These are phyloP conservation scores for Scaptomyza polygonia DNA, from an alignment of 2,888 invertebrate genomes.

Conservation along the genomic window DNA sequence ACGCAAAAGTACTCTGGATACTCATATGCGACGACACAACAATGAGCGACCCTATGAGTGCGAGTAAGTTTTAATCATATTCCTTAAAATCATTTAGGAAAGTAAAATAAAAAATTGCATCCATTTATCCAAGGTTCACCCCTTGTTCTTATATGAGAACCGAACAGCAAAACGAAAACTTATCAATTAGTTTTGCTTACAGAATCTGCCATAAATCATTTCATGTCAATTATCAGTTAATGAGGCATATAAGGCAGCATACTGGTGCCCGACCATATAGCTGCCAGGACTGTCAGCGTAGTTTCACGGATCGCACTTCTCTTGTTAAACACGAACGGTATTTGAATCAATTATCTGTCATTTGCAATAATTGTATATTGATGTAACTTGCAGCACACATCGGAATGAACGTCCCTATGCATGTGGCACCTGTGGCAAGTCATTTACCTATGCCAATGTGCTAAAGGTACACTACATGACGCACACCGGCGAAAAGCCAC, in stretches of 20 bases:
- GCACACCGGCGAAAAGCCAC: conserved; percentile 84
- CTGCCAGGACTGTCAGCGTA: conserved; percentile 82
- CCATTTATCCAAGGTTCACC: too few species aligned
- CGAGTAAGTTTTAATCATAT: conserved; percentile 75
- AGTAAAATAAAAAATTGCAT: too few species aligned
- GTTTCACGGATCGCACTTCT: conserved; percentile 83
- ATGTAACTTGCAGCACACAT: conserved; percentile 72
- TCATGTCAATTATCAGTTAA: conserved; percentile 83
- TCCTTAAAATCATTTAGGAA: too few species aligned
- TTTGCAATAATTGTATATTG: not conserved
- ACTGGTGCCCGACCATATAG: conserved; percentile 83
- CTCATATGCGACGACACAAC: conserved; percentile 83
- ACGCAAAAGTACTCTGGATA: conserved; percentile 81
- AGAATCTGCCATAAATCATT: conserved; percentile 83
- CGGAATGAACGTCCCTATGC: conserved; percentile 83
- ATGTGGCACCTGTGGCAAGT: conserved; percentile 82
- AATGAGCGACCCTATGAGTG: conserved; percentile 82
- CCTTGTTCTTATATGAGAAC: too few species aligned
- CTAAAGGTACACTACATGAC: conserved; percentile 82
- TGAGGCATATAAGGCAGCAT: conserved; percentile 83
- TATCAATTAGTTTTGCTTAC: not conserved
- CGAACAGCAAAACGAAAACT: too few species aligned
- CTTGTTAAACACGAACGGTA: conserved; percentile 84
- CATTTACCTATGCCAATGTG: conserved; percentile 83
- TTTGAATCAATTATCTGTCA: not conserved